Evolutionary conservation across 2,888 invertebrate species (phyloP).

Genomic region (Microctonus brassicae): DNA sequence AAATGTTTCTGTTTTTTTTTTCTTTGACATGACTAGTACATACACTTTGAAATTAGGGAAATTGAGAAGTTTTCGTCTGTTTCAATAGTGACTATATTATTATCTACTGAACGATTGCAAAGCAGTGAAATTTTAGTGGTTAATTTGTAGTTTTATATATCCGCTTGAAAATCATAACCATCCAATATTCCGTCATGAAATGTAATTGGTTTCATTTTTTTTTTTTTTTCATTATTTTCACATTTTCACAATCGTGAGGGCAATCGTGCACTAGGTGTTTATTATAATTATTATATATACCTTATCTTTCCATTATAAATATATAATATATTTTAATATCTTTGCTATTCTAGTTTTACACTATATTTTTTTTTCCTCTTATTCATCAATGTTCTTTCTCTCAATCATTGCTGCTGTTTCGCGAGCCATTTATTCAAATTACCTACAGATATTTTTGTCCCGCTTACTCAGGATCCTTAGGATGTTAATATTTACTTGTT

Average conservation of each 20-base stretch:
- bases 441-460: background rate
- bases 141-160: background rate
- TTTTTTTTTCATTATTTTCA: constrained; percentile 34
- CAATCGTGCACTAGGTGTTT: constrained; percentile 13
- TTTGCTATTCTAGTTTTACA: constrained; percentile 39
- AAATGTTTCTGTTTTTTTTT: background rate
- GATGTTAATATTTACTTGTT: background rate
- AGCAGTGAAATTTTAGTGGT: background rate
- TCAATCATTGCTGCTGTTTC: constrained; percentile 24
- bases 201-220: constrained; percentile 24
- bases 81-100: background rate
- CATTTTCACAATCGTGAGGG: constrained; percentile 33
- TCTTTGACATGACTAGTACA: background rate
- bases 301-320: constrained; percentile 43
- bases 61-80: background rate
- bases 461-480: background rate
- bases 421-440: constrained; percentile 9
- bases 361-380: constrained; percentile 27
- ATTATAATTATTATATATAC: constrained; percentile 26
- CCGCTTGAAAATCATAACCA: background rate
- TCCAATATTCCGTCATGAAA: background rate
- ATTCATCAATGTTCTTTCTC: constrained; percentile 10
- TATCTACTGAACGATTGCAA: constrained; percentile 15
- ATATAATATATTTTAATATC: constrained; percentile 42
- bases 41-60: constrained; percentile 2